These are phyloP conservation scores for Lasioglossum morio DNA, from an alignment of 2,888 invertebrate species.

Conservation along the genomic window DNA sequence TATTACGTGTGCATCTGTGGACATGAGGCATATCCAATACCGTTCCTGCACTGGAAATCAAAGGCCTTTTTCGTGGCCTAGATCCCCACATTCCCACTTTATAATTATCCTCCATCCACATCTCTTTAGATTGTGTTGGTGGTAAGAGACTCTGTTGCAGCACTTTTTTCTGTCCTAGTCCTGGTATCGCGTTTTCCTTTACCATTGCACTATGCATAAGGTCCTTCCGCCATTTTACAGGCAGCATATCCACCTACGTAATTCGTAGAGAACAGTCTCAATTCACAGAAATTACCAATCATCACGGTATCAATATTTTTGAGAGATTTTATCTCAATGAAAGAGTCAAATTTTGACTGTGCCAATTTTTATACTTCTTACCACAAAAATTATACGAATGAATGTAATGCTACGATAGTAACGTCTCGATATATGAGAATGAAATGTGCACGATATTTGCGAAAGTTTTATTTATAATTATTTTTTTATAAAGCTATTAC, in stretches of 20 bases:
- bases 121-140: constrained; percentile 36
- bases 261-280: constrained; percentile 2
- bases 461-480: too few species aligned
- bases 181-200: constrained; percentile 51
- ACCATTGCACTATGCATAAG: constrained; percentile 57
- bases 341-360: not conserved
- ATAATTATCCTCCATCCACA: constrained; percentile 36
- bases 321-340: not conserved
- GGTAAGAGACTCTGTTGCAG: constrained; percentile 27
- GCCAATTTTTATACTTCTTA: not conserved
- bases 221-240: constrained; percentile 52
- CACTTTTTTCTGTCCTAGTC: constrained; percentile 51
- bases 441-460: too few species aligned
- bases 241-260: constrained; percentile 34
- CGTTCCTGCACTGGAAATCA: constrained; percentile 52
- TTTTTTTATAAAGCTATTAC: too few species aligned
- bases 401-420: not conserved
- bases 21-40: constrained; percentile 56
- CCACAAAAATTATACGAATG: not conserved
- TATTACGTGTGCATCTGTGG: constrained; percentile 31
- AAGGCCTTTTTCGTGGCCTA: constrained; percentile 57
- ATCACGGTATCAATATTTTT: not conserved
- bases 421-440: too few species aligned
- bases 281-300: too few species aligned
- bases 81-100: constrained; percentile 66